Evolutionary conservation across 2,113 vertebrate species (phyloP).

Genomic region (Poeciliopsis occidentalis): DNA sequence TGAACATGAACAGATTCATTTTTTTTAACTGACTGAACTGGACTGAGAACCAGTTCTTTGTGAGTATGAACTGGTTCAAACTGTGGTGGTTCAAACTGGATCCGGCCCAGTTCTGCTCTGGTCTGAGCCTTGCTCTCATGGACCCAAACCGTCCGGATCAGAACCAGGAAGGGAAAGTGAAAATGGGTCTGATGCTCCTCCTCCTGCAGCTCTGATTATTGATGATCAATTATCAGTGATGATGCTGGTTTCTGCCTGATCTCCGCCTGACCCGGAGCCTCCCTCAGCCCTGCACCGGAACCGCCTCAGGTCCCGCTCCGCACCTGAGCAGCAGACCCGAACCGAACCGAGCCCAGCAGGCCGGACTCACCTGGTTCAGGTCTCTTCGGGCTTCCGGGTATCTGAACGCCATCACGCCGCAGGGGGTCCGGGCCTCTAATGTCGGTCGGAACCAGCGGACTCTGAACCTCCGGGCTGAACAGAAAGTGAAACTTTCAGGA

Average conservation of each 20-base stretch:
- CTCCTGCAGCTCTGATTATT: neutral
- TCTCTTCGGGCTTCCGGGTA: neutral
- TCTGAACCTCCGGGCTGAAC: conserved; percentile 29
- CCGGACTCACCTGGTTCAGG: neutral
- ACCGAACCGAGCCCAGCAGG: neutral
- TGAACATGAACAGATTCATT: neutral
- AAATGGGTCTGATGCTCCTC: neutral
- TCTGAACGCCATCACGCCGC: neutral
- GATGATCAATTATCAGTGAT: neutral
- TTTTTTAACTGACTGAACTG: neutral
- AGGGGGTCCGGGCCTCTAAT: too few species aligned
- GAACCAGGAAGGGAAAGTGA: too few species aligned
- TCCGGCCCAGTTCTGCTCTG: too few species aligned
- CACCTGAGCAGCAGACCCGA: neutral
- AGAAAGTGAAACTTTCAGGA: conserved; percentile 69
- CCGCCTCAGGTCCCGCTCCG: too few species aligned
- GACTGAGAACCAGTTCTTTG: neutral
- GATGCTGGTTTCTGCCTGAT: neutral
- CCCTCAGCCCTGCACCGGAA: too few species aligned
- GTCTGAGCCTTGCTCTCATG: conserved; percentile 68
- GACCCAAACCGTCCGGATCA: neutral
- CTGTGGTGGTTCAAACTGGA: too few species aligned
- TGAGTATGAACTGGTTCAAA: too few species aligned
- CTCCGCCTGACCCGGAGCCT: neutral
- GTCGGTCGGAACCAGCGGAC: neutral